A percentile compares a stretch with the other conserved stretches of the same genome.
Conservation (phyloP, 2,888 invertebrate genomes). For the Hecatera dysodea region DNA sequence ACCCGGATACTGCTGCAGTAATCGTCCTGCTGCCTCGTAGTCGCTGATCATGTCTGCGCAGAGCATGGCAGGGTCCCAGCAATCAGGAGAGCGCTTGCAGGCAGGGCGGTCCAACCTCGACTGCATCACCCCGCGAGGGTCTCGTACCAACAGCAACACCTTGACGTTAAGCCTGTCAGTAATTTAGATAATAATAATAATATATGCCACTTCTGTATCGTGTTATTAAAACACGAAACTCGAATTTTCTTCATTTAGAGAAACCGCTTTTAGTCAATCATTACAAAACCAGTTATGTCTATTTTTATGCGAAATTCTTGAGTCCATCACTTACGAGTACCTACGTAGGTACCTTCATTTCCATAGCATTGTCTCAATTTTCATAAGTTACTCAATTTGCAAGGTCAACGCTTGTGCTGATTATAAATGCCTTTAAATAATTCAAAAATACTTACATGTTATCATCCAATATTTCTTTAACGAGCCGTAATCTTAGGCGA, state of each 20-base stretch:
- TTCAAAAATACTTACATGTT: constrained; percentile 75
- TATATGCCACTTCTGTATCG: constrained; percentile 87
- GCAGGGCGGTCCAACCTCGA: constrained; percentile 92
- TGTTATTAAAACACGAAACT: too few relatives aligned
- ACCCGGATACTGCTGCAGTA: constrained; percentile 93
- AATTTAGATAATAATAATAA: constrained; percentile 51
- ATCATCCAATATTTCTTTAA: constrained; percentile 93
- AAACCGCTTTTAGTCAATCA: too few relatives aligned
- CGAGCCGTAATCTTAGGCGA: constrained; percentile 91
- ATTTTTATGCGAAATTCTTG: too few relatives aligned
- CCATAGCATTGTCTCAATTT: too few relatives aligned
- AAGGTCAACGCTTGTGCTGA: too few relatives aligned
- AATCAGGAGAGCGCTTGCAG: constrained; percentile 94
- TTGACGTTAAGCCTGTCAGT: constrained; percentile 92
- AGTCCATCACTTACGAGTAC: too few relatives aligned
- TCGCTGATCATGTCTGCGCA: constrained; percentile 96
- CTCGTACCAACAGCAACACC: constrained; percentile 94
- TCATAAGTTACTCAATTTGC: too few relatives aligned
- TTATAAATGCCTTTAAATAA: too few relatives aligned
- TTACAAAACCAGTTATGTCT: too few relatives aligned
- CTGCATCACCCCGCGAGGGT: constrained; percentile 96
- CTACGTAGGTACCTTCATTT: too few relatives aligned
- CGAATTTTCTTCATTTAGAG: too few relatives aligned
- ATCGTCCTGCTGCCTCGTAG: constrained; percentile 93
- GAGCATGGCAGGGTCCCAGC: constrained; percentile 94